Evolutionary conservation across 2,888 invertebrate genomes (phyloP), one percentile per base, ranked within the genome.

Genomic region (Ophonus ardosiacus): DNA sequence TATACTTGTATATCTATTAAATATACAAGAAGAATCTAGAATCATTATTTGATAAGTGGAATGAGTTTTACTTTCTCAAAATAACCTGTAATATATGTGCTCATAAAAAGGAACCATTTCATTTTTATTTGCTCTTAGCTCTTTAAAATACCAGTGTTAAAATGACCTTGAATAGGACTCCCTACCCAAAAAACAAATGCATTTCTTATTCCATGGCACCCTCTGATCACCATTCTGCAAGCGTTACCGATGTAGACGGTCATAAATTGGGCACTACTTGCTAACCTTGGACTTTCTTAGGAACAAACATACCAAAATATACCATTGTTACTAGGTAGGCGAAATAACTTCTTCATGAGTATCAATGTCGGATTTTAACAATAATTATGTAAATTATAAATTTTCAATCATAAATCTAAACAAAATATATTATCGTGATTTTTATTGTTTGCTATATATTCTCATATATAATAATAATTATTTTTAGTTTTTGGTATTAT

Each of bases 191-290:
- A 74, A 43, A 68, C 68, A 68, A 40, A 68, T 56, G 79, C 31
- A 61, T 79, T 59, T 61, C 79, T 79, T 38, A 40, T 79, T 61
- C 59, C 61, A 79, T 61, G 61, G 59, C 79, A 79, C 79, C 79
- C 79, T 79, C 79, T 43, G 79, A 79, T 79, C 59, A 59, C 79
- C 59, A 61, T 79, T 59, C 79, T 61, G 61, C 40, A 59, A 61
- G 31, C 79, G 79, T 79, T 79, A 61, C 79, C 38, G 57, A 61
- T 79, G 85, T 86, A 88, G 87, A 86, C 85, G 85, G 87, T 87
- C 88, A 87, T 88, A 89, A 89, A 88, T 88, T 88, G 87, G 88
- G 87, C 85, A 86, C 57, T 81, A 81, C 81, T 81, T 63, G 81
- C 81, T 81, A 31, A 81, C 81, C 81, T 81, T 81, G 81, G 65